Evolutionary conservation across 2,113 vertebrate species (phyloP), one percentile per base, ranked within the genome.

Genomic region (Uropsilus gracilis): DNA sequence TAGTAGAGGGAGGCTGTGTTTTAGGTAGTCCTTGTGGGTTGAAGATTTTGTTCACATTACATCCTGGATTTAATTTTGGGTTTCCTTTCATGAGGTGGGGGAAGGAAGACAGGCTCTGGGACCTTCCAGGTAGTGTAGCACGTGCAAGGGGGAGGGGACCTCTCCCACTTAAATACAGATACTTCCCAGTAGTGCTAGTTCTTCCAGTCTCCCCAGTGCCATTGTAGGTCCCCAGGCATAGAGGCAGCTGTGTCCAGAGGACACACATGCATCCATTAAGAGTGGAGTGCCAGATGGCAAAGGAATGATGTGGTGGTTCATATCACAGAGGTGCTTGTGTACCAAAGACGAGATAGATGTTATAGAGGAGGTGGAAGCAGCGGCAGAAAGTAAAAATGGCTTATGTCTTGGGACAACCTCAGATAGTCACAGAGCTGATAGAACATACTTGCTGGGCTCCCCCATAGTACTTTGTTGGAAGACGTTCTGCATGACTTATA

Each of bases 61-160:
- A 68, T 53, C 59, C 20, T 57, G 17, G 64, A 68, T 66, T 95
- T 61, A 37, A 66, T 34, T 94, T 59, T 91, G 28, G 24, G 57
- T 81, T 82, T 91, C 37, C 37, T 80, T 57, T 46, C 11, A 5
- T 42, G 30, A 59, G 8, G 1, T 30, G 14, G 8, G 20, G 59
- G 8, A 37, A 39, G 32, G 86, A 55, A 72, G 42, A 34, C 13
- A 37, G n/a, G 63, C 48, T 75, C 6, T 48, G 69, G 32, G 53
- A 32, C 22, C 12, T 90, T 71, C 32, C 1, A 55, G 42, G 32
- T 22, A 64, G 42, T 6, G 12, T 39, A 50, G 30, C 20, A 3
- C 30, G 1, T 3, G 46, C 20, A 32, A 59, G 2, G 46, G 16
- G 13, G 22, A n/a, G 32, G 16, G n/a, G 34, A 68, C 20, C 53